Evolutionary conservation across 2,888 invertebrate species (phyloP), one percentile per base, ranked within the genome.

Genomic region (Calameuta idolon): DNA sequence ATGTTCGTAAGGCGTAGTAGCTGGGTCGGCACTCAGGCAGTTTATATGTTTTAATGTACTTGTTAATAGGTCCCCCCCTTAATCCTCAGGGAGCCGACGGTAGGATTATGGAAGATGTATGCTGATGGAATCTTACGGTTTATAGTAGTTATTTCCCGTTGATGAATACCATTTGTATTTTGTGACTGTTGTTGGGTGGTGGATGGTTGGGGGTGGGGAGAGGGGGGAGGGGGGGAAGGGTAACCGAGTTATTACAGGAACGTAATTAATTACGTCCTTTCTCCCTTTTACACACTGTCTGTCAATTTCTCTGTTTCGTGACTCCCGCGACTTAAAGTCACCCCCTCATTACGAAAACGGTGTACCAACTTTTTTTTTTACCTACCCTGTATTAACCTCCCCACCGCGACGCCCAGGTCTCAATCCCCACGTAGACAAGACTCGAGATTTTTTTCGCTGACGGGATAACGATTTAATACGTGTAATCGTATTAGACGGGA

Each of bases 91-190:
- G 84, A 75, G 82, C 81, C 82, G 23, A 83, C 82, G 82, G 78
- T 78, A 81, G 88, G 88, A 90, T 90, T 89, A 90, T 82, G 76
- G 81, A 88, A 90, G 90, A 90, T 89, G 87, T 89, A 90, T 87
- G 87, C 86, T 87, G 89, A 90, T 90, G 89, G 88, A 90, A 89
- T 89, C 86, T 89, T 88, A 87, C 83, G 86, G 87, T 89, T 88
- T 86, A 85, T 85, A 80, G 85, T 85, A 81, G 84, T 84, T 84
- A 84, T 80, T 80, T 83, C 82, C 81, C 80, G 83, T 80, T 83
- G 87, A 87, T 85, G 87, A 87, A 85, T 85, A 80, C 84, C 84
- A 86, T 86, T 88, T 85, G 83, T 87, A 88, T 84, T 82, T 55
- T 55, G 23, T 55, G 55, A 55, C 55, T 55, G 55, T 23, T 55